phyloP scores from a whole-genome alignment of 1,140 invertebrate genomes.

The Drosophila nigromelanica region DNA sequence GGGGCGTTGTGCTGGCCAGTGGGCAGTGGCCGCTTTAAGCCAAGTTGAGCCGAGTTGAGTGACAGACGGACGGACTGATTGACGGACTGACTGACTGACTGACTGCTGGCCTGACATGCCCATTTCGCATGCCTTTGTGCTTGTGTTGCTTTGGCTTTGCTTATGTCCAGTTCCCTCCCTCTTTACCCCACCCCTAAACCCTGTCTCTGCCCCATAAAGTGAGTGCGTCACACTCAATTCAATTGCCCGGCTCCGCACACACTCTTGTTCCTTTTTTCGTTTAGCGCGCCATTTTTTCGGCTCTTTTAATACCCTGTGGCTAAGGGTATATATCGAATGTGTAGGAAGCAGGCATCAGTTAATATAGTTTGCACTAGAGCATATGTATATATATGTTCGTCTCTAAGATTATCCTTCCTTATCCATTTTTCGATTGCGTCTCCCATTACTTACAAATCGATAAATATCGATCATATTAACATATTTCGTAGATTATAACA shows the following conservation, averaged over 20 bases:
- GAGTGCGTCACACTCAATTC: too few species aligned
- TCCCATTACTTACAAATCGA: too few species aligned
- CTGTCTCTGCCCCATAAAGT: neutral
- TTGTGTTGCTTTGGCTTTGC: conserved; percentile 40
- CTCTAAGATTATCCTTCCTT: too few species aligned
- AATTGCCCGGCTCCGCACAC: neutral
- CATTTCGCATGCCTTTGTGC: conserved; percentile 70
- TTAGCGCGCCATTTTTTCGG: conserved; percentile 46
- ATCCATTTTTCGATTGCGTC: too few species aligned
- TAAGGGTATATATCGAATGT: neutral
- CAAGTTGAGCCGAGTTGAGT: conserved; percentile 41
- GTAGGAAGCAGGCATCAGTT: neutral
- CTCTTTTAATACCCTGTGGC: neutral
- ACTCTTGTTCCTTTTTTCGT: conserved; percentile 53
- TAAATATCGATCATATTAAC: too few species aligned
- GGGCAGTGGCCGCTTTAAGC: conserved; percentile 36
- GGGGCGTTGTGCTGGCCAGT: conserved; percentile 20
- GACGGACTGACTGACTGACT: conserved; percentile 31
- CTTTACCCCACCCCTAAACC: neutral
- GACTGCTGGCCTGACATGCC: conserved; percentile 65
- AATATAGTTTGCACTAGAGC: too few species aligned
- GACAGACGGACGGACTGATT: conserved; percentile 26
- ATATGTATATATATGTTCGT: too few species aligned
- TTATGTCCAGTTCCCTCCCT: conserved; percentile 32
- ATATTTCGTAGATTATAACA: too few species aligned